Evolutionary conservation across 2,888 invertebrate genomes (phyloP).

Genomic region (Tanypteryx hageni): DNA sequence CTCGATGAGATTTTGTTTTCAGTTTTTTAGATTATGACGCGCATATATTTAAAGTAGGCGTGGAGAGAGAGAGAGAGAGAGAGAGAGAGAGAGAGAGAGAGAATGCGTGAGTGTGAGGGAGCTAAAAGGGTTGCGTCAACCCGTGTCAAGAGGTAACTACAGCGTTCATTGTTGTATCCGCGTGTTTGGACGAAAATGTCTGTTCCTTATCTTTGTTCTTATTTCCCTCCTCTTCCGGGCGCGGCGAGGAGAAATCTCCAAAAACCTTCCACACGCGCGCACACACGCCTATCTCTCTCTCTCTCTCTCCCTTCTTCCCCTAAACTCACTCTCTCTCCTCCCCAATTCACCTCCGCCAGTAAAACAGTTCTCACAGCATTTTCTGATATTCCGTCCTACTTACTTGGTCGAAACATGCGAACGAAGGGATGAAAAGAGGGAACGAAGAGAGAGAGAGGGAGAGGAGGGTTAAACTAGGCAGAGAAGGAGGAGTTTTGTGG

Average conservation of each 20-base stretch:
- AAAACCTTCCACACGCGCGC: not conserved
- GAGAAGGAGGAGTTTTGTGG: not conserved
- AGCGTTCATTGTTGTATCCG: not conserved
- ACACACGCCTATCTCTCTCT: not conserved
- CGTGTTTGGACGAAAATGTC: conserved; percentile 45
- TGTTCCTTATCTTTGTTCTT: not conserved
- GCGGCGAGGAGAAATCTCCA: not conserved
- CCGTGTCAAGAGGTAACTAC: conserved; percentile 34
- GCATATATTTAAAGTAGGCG: conserved; percentile 11
- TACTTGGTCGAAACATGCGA: conserved; percentile 11
- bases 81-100: no score
- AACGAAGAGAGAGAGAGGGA: not conserved
- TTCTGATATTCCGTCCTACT: not conserved
- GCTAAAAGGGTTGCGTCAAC: not conserved
- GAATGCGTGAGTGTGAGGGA: not conserved
- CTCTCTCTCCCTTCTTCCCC: not conserved
- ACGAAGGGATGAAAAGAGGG: not conserved
- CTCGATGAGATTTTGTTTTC: not conserved
- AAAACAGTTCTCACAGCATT: not conserved
- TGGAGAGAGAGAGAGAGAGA: not conserved
- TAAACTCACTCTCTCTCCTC: not conserved
- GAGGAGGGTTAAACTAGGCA: not conserved
- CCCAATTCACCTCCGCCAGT: not conserved
- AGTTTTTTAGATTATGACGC: not conserved
- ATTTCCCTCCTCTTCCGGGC: not conserved